These are phyloP conservation scores for Ypsolopha sequella DNA, from an alignment of 2,888 invertebrate species.

Conservation along the genomic window DNA sequence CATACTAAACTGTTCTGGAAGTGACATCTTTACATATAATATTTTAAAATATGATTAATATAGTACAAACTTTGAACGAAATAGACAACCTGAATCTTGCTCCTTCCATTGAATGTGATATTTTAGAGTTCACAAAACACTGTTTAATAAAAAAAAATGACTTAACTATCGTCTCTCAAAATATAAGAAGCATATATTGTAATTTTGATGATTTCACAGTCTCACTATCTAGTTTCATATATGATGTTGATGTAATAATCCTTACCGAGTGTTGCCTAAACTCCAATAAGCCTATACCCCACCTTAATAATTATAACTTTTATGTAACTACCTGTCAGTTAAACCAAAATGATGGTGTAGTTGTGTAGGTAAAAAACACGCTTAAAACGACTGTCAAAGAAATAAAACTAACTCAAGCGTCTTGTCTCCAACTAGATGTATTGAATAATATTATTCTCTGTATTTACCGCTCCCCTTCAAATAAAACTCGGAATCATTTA, in stretches of 20 bases:
- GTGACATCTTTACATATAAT: no score
- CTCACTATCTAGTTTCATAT: slow-evolving; percentile 5
- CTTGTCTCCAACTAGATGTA: background rate
- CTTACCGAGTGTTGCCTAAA: slow-evolving; percentile 11
- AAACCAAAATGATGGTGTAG: slow-evolving; percentile 1
- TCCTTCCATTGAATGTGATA: slow-evolving; percentile 1
- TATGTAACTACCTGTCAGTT: background rate
- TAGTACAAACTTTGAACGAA: background rate
- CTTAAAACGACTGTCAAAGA: background rate
- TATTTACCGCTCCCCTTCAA: no score
- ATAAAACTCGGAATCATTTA: no score
- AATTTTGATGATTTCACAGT: no score
- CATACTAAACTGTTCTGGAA: no score
- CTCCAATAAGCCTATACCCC: background rate
- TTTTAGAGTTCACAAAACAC: slow-evolving; percentile 1
- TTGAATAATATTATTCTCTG: no score
- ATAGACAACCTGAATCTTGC: slow-evolving; percentile 5
- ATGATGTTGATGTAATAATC: slow-evolving; percentile 10
- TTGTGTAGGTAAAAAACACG: background rate
- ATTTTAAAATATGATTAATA: background rate
- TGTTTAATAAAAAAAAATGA: background rate
- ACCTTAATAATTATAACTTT: background rate
- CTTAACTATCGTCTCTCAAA: slow-evolving; percentile 7
- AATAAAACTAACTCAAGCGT: background rate
- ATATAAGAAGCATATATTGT: slow-evolving; percentile 13